Conservation (phyloP, 2,113 vertebrate genomes). For the Cyprinodon tularosa region DNA sequence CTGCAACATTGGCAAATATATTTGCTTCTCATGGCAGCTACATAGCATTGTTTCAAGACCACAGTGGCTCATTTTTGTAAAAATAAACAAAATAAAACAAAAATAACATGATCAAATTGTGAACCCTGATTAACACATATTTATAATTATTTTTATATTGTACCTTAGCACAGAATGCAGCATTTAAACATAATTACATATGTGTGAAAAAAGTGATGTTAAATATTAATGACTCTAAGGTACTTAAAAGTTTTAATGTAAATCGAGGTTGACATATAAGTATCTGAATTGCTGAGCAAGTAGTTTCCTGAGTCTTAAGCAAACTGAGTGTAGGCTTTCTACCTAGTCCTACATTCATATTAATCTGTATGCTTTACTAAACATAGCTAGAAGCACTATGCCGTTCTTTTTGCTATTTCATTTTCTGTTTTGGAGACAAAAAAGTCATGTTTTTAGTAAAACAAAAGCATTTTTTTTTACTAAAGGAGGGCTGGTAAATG, state of each 20-base stretch:
- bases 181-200: background rate
- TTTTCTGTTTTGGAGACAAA: too few relatives aligned
- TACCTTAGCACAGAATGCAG: background rate
- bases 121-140: background rate
- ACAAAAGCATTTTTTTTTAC: too few relatives aligned
- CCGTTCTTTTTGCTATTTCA: too few relatives aligned
- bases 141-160: background rate
- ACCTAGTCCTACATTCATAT: background rate
- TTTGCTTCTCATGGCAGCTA: conserved; percentile 55
- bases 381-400: too few relatives aligned
- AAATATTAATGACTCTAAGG: background rate
- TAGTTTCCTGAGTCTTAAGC: background rate
- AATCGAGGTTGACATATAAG: background rate
- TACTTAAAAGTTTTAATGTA: background rate
- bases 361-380: background rate
- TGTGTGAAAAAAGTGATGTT: background rate
- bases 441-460: too few relatives aligned
- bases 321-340: background rate
- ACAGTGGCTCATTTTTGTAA: conserved; percentile 31
- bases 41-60: conserved; percentile 54
- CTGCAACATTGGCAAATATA: conserved; percentile 27
- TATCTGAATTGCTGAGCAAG: conserved; percentile 1
- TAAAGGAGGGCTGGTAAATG: too few relatives aligned
- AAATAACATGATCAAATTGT: background rate
- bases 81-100: background rate